A percentile compares a stretch with the other conserved stretches of the same genome.
These are phyloP conservation scores for Camptogramma bilineatum DNA, from an alignment of 2,888 invertebrate genomes.

Conservation along the genomic window DNA sequence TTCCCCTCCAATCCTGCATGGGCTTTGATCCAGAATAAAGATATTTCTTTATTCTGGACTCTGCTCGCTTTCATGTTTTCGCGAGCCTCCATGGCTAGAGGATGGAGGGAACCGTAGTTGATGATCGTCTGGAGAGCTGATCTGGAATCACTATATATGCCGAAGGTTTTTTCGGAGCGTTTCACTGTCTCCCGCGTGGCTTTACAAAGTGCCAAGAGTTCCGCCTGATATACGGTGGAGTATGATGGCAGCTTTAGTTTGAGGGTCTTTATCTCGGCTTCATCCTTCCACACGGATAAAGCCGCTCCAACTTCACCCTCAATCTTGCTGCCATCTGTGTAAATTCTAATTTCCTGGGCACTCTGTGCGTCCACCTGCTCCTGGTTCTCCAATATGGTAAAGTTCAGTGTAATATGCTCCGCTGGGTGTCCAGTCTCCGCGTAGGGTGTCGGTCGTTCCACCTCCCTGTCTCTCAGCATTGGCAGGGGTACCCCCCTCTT, in stretches of 20 bases:
- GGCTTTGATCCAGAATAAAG: too few relatives aligned
- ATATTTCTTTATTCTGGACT: not conserved
- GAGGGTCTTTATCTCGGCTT: too few relatives aligned
- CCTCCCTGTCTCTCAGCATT: slow-evolving; percentile 4
- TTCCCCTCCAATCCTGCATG: slow-evolving; percentile 1
- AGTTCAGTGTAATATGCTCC: not conserved
- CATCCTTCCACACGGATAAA: too few relatives aligned
- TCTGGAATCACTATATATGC: too few relatives aligned
- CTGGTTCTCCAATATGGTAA: slow-evolving; percentile 1
- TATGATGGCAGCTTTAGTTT: slow-evolving; percentile 9
- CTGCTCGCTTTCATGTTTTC: not conserved
- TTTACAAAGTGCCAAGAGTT: slow-evolving; percentile 13
- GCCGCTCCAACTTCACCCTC: too few relatives aligned
- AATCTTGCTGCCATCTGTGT: too few relatives aligned
- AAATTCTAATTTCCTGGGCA: too few relatives aligned
- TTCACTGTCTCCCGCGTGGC: not conserved
- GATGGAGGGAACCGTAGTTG: not conserved
- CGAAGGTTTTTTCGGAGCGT: not conserved
- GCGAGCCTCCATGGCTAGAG: slow-evolving; percentile 4
- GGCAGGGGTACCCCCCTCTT: not conserved
- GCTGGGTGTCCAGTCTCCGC: slow-evolving; percentile 1
- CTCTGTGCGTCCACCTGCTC: not conserved
- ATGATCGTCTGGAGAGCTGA: not conserved
- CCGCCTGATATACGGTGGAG: slow-evolving; percentile 16
- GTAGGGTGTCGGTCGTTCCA: not conserved